These are phyloP conservation scores for Spisula subtruncata DNA, from an alignment of 2,888 invertebrate genomes.

Conservation along the genomic window DNA sequence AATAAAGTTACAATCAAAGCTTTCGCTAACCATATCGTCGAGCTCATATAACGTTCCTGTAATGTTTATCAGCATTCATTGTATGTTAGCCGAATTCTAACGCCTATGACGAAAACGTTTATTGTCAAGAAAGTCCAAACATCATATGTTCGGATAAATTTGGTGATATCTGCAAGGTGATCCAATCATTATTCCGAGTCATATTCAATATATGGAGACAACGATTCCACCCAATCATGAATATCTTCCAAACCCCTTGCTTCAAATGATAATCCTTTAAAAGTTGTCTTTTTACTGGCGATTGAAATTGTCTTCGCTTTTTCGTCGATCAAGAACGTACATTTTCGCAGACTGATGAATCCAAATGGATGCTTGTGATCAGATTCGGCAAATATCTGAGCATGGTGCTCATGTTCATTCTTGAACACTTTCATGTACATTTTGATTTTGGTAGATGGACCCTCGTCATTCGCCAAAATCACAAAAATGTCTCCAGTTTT, in stretches of 20 bases:
- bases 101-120: no score
- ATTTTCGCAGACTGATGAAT: not conserved
- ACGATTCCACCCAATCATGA: not conserved
- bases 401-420: not conserved
- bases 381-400: not conserved
- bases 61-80: no score
- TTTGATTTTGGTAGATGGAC: not conserved
- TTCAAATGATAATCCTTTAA: not conserved
- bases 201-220: not conserved
- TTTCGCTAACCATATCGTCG: no score
- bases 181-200: not conserved
- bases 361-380: not conserved
- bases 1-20: no score
- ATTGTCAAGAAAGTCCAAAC: no score
- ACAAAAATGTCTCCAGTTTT: conserved; percentile 10
- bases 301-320: not conserved
- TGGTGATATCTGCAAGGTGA: no score
- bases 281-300: conserved; percentile 7
- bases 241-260: conserved; percentile 4
- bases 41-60: no score
- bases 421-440: conserved; percentile 24
- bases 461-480: not conserved
- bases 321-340: not conserved
- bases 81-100: no score
- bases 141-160: not conserved